Conservation (phyloP, 2,888 invertebrate genomes). For the Alviniconcha strummeri region DNA sequence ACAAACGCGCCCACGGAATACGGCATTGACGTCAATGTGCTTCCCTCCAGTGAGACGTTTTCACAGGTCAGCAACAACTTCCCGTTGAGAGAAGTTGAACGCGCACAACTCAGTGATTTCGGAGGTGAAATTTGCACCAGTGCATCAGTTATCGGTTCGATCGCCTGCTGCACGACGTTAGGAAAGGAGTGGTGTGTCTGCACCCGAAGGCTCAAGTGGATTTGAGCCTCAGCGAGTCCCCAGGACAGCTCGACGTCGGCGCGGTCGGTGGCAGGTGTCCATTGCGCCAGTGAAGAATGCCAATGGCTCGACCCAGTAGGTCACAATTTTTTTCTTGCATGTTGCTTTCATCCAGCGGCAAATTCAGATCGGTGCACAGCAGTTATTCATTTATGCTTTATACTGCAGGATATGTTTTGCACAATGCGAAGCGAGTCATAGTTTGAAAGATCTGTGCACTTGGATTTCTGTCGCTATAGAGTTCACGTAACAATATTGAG, state of each 20-base stretch:
- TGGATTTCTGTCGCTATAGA: constrained; percentile 9
- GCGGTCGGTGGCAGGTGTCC: constrained; percentile 33
- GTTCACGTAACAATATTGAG: constrained; percentile 3
- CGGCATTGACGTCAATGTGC: constrained; percentile 34
- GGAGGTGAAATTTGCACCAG: constrained; percentile 20
- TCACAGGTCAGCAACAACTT: constrained; percentile 37
- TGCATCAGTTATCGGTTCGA: constrained; percentile 9
- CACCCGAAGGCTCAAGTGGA: constrained; percentile 6
- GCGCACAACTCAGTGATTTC: background rate
- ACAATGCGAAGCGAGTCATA: background rate
- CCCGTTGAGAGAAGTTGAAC: constrained; percentile 34
- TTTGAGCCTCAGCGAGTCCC: constrained; percentile 19
- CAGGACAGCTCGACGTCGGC: constrained; percentile 22
- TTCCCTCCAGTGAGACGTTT: constrained; percentile 33
- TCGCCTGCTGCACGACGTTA: constrained; percentile 2
- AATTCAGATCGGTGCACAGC: background rate
- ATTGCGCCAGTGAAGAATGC: constrained; percentile 33
- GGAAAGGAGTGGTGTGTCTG: constrained; percentile 19
- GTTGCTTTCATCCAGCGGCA: constrained; percentile 2
- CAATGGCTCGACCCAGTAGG: constrained; percentile 38
- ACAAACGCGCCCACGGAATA: constrained; percentile 20
- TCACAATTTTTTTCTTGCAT: constrained; percentile 29
- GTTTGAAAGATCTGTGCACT: background rate
- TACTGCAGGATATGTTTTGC: background rate
- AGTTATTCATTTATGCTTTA: background rate